phyloP scores from a whole-genome alignment of 2,888 invertebrate genomes.

The Cephonodes hylas region DNA sequence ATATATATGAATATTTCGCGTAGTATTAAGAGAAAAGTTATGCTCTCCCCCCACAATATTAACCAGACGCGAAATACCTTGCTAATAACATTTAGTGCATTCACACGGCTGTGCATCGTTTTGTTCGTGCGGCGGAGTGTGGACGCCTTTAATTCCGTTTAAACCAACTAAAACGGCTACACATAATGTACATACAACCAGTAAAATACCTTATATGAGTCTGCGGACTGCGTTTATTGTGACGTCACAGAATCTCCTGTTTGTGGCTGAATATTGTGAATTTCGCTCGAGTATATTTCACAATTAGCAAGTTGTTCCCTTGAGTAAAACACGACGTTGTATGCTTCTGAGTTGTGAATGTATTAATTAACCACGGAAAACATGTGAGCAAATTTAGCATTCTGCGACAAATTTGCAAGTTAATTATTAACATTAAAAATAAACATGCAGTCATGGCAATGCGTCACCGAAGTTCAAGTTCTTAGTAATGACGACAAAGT shows the following conservation, averaged over 20 bases:
- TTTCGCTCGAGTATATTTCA: neutral
- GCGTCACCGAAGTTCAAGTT: no score
- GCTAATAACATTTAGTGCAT: neutral
- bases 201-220: conserved; percentile 28
- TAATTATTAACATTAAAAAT: no score
- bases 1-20: no score
- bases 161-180: conserved; percentile 17
- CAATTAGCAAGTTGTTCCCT: neutral
- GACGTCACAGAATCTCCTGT: neutral
- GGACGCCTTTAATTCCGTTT: conserved; percentile 9
- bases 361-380: neutral
- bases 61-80: neutral
- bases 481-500: no score
- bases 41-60: no score
- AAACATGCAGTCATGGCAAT: no score
- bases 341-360: neutral
- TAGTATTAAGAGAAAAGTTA: no score
- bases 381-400: no score
- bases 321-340: neutral
- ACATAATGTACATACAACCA: conserved; percentile 31
- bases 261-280: neutral
- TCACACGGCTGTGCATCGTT: neutral
- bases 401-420: no score
- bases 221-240: neutral
- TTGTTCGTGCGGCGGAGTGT: neutral